Evolutionary conservation across 2,888 invertebrate species (phyloP).

Genomic region (Drosophila cognata): DNA sequence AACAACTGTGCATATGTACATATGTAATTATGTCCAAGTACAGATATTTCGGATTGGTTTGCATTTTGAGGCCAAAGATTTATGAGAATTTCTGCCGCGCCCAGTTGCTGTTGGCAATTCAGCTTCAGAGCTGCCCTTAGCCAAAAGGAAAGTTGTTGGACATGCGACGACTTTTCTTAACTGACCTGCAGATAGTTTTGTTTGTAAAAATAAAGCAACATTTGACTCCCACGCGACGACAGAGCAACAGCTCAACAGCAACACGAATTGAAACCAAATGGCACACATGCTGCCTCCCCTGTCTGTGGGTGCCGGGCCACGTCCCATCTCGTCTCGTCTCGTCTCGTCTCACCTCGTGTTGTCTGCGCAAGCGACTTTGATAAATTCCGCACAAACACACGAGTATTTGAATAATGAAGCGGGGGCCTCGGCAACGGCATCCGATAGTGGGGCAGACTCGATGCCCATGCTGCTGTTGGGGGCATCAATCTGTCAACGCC

Average conservation of each 20-base stretch:
- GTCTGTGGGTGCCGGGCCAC: conserved; percentile 24
- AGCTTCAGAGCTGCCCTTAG: conserved; percentile 59
- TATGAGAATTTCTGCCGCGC: conserved; percentile 74
- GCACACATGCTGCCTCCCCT: conserved; percentile 49
- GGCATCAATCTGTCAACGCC: conserved; percentile 79
- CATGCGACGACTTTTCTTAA: conserved; percentile 68
- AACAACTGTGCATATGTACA: conserved; percentile 40
- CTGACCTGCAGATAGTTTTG: conserved; percentile 74
- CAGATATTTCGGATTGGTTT: conserved; percentile 36
- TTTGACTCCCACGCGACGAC: conserved; percentile 77
- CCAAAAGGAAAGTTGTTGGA: conserved; percentile 73
- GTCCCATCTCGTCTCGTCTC: conserved; percentile 3
- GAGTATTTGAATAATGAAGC: conserved; percentile 81
- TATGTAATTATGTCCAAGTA: conserved; percentile 40
- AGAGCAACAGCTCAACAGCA: conserved; percentile 44
- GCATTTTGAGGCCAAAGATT: conserved; percentile 66
- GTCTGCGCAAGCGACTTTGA: conserved; percentile 65
- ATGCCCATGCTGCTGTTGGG: conserved; percentile 59
- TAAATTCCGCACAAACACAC: conserved; percentile 75
- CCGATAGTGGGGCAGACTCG: conserved; percentile 25
- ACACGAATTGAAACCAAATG: conserved; percentile 60
- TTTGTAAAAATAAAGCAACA: conserved; percentile 55
- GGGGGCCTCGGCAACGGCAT: conserved; percentile 58
- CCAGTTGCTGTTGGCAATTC: conserved; percentile 41
- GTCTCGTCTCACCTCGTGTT: conserved; percentile 17